Evolutionary conservation across 2,888 invertebrate genomes (phyloP), one percentile per base, ranked within the genome.

Genomic region (Sinodicranocentrus sp.): DNA sequence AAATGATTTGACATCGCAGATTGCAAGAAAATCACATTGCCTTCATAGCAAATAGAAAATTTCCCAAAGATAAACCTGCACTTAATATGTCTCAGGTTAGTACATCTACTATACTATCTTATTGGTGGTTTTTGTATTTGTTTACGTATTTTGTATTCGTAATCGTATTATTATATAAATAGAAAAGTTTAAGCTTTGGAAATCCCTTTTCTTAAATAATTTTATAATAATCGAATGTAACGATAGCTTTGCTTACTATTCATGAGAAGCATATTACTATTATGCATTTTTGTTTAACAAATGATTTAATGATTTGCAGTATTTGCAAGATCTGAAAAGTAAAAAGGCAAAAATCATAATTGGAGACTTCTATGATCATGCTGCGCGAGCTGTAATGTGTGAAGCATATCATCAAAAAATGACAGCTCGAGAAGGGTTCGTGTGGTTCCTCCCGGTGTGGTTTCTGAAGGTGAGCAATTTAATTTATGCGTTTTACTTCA

Each of bases 401-500:
- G 95, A 95, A 90, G 97, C 96, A 0, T 94, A 92, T 89, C 92
- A 92, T 89, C 92, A 93, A 85, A 92, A 94, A 85, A 95, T 96
- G 93, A 93, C 93, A 23, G 94, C 94, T 0, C 90, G 90, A 63
- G 89, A 89, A 72, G 87, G 84, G 25, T 83, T 84, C 90, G 95
- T 95, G 1, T 97, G 97, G 97, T 95, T 97, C 90, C 91, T 97
- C 78, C 96, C 97, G 0, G 92, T 93, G 43, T 94, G 95, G 94
- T 91, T 95, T 67, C 65, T 85, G 33, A 77, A 76, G 78, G 84
- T 77, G 54, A 83, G 71, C 70, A 52, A 72, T 48, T 80, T 52
- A 52, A 48, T 15, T n/a, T 48, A 57, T n/a, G n/a, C n/a, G n/a
- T n/a, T n/a, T n/a, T n/a, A n/a, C n/a, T n/a, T n/a, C n/a, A n/a